Evolutionary conservation across 2,113 vertebrate species (phyloP).

Genomic region (Percopsis transmontana): DNA sequence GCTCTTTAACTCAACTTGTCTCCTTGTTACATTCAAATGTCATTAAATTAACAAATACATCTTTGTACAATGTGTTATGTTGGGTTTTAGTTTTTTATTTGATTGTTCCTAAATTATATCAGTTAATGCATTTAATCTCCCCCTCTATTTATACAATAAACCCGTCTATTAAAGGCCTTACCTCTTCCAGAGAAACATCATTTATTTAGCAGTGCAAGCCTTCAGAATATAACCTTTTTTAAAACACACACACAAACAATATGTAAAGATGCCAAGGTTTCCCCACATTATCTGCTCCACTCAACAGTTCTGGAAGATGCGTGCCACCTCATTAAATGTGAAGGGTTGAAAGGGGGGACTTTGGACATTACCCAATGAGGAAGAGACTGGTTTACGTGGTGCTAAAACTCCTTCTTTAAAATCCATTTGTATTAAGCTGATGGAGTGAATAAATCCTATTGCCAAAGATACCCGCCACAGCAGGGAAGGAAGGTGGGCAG

Average conservation of each 20-base stretch:
- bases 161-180: neutral
- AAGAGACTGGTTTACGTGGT: too few species aligned
- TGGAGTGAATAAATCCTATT: too few species aligned
- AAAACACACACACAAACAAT: constrained; percentile 2
- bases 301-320: too few species aligned
- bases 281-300: too few species aligned
- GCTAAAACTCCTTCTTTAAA: too few species aligned
- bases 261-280: too few species aligned
- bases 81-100: neutral
- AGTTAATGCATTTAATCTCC: neutral
- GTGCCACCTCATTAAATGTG: too few species aligned
- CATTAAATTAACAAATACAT: neutral
- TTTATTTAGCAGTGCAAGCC: neutral
- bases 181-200: neutral
- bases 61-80: neutral
- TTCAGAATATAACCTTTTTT: neutral
- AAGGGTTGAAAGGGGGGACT: too few species aligned
- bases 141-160: neutral
- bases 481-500: too few species aligned
- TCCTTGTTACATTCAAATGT: neutral
- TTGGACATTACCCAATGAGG: too few species aligned
- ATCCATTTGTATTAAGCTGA: too few species aligned
- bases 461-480: too few species aligned
- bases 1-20: neutral
- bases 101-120: neutral